Conservation (phyloP, 2,888 invertebrate genomes). For the Drosophila ezoana region DNA sequence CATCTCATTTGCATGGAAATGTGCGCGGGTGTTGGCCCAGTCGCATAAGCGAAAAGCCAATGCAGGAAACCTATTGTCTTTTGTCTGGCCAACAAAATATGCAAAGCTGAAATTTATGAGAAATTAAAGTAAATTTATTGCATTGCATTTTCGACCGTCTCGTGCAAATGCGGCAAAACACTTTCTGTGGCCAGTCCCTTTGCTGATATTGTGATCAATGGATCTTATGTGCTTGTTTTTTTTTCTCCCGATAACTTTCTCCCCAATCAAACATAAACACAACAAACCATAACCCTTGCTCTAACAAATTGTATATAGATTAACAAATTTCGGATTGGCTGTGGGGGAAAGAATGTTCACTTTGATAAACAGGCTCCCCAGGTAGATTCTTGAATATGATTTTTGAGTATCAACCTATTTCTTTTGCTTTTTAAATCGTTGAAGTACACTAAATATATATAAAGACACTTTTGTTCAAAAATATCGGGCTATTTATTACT, state of each 20-base stretch:
- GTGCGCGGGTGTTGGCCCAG: slow-evolving; percentile 79
- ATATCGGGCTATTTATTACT: no score
- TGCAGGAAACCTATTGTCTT: slow-evolving; percentile 70
- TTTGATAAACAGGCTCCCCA: not conserved
- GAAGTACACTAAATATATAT: no score
- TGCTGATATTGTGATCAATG: slow-evolving; percentile 73
- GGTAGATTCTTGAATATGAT: no score
- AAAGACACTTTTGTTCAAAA: no score
- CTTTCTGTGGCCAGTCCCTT: slow-evolving; percentile 54
- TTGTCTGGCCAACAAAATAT: slow-evolving; percentile 71
- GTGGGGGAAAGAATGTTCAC: not conserved
- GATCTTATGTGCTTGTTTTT: slow-evolving; percentile 43
- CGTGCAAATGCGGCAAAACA: slow-evolving; percentile 46
- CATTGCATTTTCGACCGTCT: slow-evolving; percentile 64
- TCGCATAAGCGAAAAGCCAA: slow-evolving; percentile 36
- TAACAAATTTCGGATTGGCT: not conserved
- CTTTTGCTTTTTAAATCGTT: no score
- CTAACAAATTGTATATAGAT: slow-evolving; percentile 10
- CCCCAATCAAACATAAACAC: slow-evolving; percentile 27
- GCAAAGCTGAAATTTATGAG: slow-evolving; percentile 83
- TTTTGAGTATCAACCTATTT: no score
- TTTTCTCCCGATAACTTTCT: slow-evolving; percentile 62
- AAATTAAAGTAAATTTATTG: slow-evolving; percentile 83
- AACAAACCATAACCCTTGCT: slow-evolving; percentile 28
- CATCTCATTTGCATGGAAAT: slow-evolving; percentile 77